Evolutionary conservation across 2,888 invertebrate species (phyloP), one percentile per base, ranked within the genome.

Genomic region (Synergus umbraculus): DNA sequence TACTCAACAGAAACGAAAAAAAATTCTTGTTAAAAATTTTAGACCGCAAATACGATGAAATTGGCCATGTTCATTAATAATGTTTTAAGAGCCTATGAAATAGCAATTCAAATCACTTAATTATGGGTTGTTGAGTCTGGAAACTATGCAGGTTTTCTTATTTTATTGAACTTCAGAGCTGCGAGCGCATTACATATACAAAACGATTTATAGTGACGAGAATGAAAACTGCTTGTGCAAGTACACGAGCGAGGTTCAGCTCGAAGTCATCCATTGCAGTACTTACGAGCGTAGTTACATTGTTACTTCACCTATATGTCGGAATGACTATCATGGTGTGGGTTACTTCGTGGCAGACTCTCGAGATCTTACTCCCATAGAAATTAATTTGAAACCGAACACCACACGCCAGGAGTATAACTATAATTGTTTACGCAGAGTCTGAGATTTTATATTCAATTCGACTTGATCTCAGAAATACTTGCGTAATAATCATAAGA

Each of bases 221-320:
- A 63, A 12, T 63, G 29, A 63, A 63, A 63, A 63, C 29, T 63
- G 66, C 66, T 60, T 69, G 10, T 64, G 67, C 10, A 29, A 58
- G 64, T 81, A 77, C 78, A 44, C 79, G 79, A 60, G 76, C 76
- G 58, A 63, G 64, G 73, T 43, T 37, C 18, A 46, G 78, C 37
- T 81, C 69, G 79, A 73, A 44, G 58, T 86, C 86, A 79, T 86
- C 83, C 77, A 80, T 82, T 85, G 73, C 80, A 73, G 84, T 86
- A 83, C 78, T 86, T 85, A 86, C 84, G 85, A 83, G 79, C 82
- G 63, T 29, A 29, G 63, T 63, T 78, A 79, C 76, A 78, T 81
- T 80, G 85, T 84, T 85, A 85, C 85, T 85, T 81, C 81, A 63
- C 29, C 4, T 63, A 13, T 63, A 29, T 29, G 29, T 63, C 22